Evolutionary conservation across 2,888 invertebrate species (phyloP).

Genomic region (Therioaphis trifolii): DNA sequence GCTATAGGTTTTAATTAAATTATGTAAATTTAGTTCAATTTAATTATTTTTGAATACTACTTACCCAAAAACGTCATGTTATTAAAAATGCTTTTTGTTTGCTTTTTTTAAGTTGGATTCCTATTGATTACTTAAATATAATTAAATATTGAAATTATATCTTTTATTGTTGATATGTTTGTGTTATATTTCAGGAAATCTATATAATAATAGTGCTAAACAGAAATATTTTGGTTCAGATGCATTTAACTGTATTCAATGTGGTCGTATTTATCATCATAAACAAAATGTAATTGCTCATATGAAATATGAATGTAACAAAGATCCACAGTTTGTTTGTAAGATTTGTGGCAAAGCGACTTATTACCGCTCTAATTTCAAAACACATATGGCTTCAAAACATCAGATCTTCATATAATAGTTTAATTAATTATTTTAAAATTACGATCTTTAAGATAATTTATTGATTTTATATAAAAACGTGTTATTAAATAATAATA

Average conservation of each 20-base stretch:
- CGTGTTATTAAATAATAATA: too few species aligned
- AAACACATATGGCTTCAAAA: constrained; percentile 63
- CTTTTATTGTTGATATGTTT: neutral
- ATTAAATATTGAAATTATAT: neutral
- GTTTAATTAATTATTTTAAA: neutral
- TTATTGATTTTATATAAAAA: too few species aligned
- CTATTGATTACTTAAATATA: neutral
- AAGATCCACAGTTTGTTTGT: constrained; percentile 74
- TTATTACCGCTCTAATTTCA: constrained; percentile 64
- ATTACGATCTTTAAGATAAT: neutral
- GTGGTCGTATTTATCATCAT: constrained; percentile 64
- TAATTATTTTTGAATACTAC: too few species aligned
- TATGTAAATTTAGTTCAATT: too few species aligned
- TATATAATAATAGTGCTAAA: constrained; percentile 40
- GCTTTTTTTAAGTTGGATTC: neutral
- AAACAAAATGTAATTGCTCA: constrained; percentile 63
- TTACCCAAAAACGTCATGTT: too few species aligned
- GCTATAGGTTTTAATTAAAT: too few species aligned
- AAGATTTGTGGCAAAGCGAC: constrained; percentile 66
- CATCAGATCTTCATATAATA: constrained; percentile 58
- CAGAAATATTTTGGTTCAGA: constrained; percentile 50
- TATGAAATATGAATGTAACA: constrained; percentile 63
- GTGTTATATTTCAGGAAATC: constrained; percentile 19
- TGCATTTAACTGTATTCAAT: constrained; percentile 60
- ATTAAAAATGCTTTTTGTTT: constrained; percentile 37